phyloP scores from a whole-genome alignment of 2,888 invertebrate genomes.

The Oscheius sp. region DNA sequence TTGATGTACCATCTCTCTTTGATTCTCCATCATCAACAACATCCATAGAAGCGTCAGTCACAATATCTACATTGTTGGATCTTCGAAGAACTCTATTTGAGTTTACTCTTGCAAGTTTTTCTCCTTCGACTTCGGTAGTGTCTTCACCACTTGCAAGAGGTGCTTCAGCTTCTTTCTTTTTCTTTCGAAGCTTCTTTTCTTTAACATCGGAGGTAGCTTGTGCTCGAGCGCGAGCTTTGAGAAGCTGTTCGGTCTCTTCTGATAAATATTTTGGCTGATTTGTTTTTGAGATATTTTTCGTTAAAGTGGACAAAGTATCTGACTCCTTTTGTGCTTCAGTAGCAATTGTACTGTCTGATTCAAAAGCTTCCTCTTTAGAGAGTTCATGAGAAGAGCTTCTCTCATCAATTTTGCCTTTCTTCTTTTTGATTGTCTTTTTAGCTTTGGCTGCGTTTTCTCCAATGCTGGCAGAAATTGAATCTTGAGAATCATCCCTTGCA shows the following conservation, averaged over 20 bases:
- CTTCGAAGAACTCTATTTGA: background rate
- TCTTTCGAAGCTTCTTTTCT: background rate
- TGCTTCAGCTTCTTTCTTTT: background rate
- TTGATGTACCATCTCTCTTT: background rate
- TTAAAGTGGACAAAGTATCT: conserved; percentile 12
- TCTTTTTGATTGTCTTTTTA: background rate
- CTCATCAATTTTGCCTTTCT: conserved; percentile 23
- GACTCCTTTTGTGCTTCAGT: background rate
- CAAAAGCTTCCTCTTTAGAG: background rate
- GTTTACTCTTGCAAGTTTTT: background rate
- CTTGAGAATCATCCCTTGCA: conserved; percentile 2
- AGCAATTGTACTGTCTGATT: background rate
- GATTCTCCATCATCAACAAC: conserved; percentile 6
- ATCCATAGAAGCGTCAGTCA: conserved; percentile 10
- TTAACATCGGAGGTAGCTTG: background rate
- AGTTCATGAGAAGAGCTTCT: background rate
- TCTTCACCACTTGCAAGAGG: background rate
- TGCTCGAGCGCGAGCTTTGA: conserved; percentile 4
- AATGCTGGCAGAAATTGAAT: background rate
- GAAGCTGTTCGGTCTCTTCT: conserved; percentile 28
- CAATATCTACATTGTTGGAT: conserved; percentile 20
- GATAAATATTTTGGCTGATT: conserved; percentile 26
- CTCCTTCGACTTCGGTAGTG: background rate
- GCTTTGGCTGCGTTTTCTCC: conserved; percentile 12
- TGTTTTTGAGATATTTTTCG: background rate